Evolutionary conservation across 2,113 vertebrate species (phyloP).

Genomic region (Thunnus thynnus): DNA sequence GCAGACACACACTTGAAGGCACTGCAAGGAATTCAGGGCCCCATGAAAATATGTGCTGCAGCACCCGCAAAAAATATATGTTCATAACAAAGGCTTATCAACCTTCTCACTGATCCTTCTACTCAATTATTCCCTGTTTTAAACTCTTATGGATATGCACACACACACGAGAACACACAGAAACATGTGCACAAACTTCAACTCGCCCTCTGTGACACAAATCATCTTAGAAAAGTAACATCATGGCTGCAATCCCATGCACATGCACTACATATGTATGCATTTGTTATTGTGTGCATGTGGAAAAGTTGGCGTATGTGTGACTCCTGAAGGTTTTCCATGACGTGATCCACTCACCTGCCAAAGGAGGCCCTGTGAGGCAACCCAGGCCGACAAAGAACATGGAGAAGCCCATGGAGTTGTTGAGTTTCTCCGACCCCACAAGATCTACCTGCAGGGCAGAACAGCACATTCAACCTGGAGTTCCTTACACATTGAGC

Average conservation of each 20-base stretch:
- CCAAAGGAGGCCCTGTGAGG: constrained; percentile 91
- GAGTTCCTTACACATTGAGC: background rate
- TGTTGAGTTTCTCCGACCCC: constrained; percentile 87
- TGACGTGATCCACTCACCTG: constrained; percentile 86
- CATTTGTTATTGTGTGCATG: constrained; percentile 39
- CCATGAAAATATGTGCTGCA: constrained; percentile 36
- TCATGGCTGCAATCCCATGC: constrained; percentile 10
- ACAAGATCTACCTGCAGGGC: constrained; percentile 90
- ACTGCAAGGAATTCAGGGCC: constrained; percentile 43
- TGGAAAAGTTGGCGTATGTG: constrained; percentile 39
- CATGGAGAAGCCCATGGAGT: constrained; percentile 90
- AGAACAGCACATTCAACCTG: constrained; percentile 2
- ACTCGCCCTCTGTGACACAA: background rate
- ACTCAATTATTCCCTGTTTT: background rate
- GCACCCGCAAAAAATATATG: constrained; percentile 18
- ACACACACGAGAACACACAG: background rate
- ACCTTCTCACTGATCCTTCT: background rate
- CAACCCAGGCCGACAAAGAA: constrained; percentile 93
- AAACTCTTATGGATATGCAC: background rate
- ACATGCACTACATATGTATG: constrained; percentile 30
- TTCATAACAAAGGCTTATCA: constrained; percentile 13
- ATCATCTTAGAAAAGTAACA: constrained; percentile 14
- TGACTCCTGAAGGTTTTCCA: constrained; percentile 21
- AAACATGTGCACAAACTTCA: constrained; percentile 11
- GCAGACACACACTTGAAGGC: constrained; percentile 21